Conservation (phyloP, 2,888 invertebrate genomes). For the Agrilus mali region DNA sequence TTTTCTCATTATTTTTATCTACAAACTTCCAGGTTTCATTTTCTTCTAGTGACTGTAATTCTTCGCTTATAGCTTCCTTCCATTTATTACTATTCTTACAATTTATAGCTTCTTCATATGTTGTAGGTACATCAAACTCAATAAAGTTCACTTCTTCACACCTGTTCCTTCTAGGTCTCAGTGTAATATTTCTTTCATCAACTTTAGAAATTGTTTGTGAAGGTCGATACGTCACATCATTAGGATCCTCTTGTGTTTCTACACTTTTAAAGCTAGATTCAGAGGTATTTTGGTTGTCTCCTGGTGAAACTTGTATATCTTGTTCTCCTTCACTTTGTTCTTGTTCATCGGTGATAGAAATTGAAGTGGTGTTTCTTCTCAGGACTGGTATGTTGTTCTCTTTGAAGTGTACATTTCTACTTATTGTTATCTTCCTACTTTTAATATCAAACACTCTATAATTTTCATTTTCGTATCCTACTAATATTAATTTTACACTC, state of each 20-base stretch:
- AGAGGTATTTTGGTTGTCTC: background rate
- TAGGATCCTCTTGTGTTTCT: background rate
- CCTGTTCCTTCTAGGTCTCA: constrained; percentile 4
- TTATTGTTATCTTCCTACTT: constrained; percentile 12
- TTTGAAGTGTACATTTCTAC: constrained; percentile 16
- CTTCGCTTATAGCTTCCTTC: too few species aligned
- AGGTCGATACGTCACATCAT: background rate
- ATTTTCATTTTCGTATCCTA: constrained; percentile 14
- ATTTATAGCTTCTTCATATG: constrained; percentile 12
- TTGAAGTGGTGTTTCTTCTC: background rate
- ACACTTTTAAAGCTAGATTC: background rate
- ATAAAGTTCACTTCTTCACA: constrained; percentile 8
- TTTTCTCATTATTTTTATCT: constrained; percentile 7
- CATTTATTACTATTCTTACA: constrained; percentile 9
- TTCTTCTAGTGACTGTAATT: constrained; percentile 8
- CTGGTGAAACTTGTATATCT: constrained; percentile 3
- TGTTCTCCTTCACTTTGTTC: constrained; percentile 1
- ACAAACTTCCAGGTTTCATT: constrained; percentile 11
- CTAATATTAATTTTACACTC: constrained; percentile 11
- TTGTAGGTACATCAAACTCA: constrained; percentile 9
- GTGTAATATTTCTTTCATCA: background rate
- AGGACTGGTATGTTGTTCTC: background rate
- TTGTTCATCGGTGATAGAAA: background rate
- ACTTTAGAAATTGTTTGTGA: too few species aligned
- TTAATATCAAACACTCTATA: constrained; percentile 14